Evolutionary conservation across 1,140 invertebrate species (phyloP).

Genomic region (Archivesica marissinica): DNA sequence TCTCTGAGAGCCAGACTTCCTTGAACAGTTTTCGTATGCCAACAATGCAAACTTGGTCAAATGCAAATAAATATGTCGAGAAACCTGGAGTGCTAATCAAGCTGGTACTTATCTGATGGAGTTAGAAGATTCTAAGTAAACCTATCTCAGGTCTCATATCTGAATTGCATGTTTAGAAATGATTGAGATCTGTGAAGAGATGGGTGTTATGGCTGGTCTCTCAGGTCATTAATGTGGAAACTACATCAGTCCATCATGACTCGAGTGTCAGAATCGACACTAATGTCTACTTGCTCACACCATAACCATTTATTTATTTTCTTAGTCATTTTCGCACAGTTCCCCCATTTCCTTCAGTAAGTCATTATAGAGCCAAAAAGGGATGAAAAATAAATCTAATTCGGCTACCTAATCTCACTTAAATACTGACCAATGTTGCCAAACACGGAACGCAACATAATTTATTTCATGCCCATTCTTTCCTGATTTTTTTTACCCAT

Average conservation of each 20-base stretch:
- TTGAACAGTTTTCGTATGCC: background rate
- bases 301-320: background rate
- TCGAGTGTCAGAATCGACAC: background rate
- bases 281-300: background rate
- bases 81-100: background rate
- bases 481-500: no score
- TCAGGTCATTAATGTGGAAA: background rate
- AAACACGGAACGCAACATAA: no score
- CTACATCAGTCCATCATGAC: background rate
- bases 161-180: conserved; percentile 3
- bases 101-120: background rate
- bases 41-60: background rate
- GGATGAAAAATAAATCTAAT: background rate
- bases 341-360: background rate
- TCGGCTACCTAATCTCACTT: no score
- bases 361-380: background rate
- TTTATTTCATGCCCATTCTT: no score
- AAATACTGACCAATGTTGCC: no score
- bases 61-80: background rate
- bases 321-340: background rate
- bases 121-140: background rate
- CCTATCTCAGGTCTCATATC: background rate
- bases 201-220: background rate
- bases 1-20: no score
- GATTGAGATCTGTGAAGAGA: background rate